Conservation (phyloP, 1,140 invertebrate species). For the Drosophila tristis region DNA sequence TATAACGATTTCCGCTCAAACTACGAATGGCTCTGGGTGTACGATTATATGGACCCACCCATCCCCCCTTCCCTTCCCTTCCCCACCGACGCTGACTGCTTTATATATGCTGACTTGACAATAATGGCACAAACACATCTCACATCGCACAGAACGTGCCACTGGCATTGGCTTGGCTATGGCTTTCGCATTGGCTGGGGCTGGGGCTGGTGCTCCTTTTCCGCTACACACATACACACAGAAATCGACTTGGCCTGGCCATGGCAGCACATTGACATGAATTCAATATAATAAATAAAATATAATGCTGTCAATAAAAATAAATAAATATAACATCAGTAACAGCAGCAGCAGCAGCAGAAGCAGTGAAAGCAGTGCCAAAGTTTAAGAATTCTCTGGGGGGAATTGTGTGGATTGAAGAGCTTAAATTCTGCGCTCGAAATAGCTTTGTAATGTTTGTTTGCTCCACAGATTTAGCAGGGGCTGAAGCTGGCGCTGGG, state of each 20-base stretch:
- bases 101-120: conserved; percentile 81
- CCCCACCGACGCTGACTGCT: conserved; percentile 26
- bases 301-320: conserved; percentile 83
- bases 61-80: not conserved
- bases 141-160: conserved; percentile 36
- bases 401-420: conserved; percentile 62
- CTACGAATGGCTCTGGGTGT: conserved; percentile 25
- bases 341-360: conserved; percentile 13
- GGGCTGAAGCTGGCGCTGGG: conserved; percentile 34
- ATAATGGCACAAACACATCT: conserved; percentile 65
- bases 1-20: conserved; percentile 81
- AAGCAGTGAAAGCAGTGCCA: conserved; percentile 45
- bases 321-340: conserved; percentile 74
- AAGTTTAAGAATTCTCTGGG: conserved; percentile 53
- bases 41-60: conserved; percentile 25
- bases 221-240: conserved; percentile 1
- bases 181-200: conserved; percentile 14
- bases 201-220: conserved; percentile 26
- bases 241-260: conserved; percentile 51
- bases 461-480: conserved; percentile 62
- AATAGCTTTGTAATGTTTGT: conserved; percentile 79
- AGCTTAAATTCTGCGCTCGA: conserved; percentile 73
- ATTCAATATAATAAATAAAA: conserved; percentile 83
- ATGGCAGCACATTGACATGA: conserved; percentile 80
- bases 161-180: conserved; percentile 21